These are phyloP conservation scores for Aythya baeri DNA, from an alignment of 2,113 vertebrate species.

Conservation along the genomic window DNA sequence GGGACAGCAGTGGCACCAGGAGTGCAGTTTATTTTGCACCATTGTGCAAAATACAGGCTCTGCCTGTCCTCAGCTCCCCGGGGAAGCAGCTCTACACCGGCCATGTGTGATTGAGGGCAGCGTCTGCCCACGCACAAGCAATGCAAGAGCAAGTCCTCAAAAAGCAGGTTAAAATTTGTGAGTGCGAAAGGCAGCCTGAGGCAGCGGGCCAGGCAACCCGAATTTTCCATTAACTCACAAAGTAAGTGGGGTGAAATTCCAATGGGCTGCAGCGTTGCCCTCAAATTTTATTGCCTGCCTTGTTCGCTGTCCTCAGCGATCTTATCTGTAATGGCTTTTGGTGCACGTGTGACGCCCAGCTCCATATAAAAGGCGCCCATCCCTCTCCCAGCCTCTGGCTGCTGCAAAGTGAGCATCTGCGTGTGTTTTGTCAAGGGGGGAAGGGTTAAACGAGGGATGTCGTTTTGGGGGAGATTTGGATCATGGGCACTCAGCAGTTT, in stretches of 20 bases:
- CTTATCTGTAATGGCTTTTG: conserved; percentile 41
- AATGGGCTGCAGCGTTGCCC: background rate
- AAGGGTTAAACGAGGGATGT: background rate
- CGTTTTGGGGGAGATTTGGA: background rate
- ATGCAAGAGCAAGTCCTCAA: background rate
- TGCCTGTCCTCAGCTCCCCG: background rate
- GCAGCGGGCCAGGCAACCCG: background rate
- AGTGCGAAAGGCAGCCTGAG: background rate
- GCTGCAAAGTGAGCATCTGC: background rate
- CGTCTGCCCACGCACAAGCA: accelerated
- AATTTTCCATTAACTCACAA: conserved; percentile 64
- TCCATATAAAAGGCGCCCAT: background rate
- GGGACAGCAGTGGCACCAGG: no score
- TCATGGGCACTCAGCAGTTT: accelerated
- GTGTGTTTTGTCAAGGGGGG: accelerated
- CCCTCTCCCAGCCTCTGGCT: background rate
- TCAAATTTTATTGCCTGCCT: background rate
- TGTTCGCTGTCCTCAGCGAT: conserved; percentile 21
- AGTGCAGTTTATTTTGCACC: no score
- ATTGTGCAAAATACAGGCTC: no score
- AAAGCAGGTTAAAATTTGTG: background rate
- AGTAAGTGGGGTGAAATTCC: background rate
- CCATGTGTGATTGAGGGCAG: accelerated
- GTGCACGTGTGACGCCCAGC: background rate
- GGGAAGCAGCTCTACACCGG: background rate